Percentiles rank a stretch among this genome's conserved stretches.
Evolutionary conservation across 2,113 vertebrate species (phyloP).

Genomic region (Zosterops pallidus): DNA sequence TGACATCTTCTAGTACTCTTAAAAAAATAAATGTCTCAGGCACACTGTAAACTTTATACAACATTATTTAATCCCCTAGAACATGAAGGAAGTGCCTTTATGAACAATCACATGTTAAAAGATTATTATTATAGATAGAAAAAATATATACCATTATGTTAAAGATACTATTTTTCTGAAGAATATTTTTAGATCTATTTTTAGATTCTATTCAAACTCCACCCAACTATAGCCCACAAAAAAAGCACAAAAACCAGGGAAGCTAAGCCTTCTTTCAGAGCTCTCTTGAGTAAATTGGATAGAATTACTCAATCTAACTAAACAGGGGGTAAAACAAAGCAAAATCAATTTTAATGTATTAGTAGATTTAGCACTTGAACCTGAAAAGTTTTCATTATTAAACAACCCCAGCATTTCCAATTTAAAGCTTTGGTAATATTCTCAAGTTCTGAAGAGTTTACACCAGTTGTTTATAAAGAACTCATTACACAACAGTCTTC

Average conservation of each 20-base stretch:
- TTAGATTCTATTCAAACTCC: neutral
- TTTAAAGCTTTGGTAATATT: neutral
- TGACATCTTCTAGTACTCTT: neutral
- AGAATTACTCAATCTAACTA: neutral
- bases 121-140: neutral
- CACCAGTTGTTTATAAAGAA: neutral
- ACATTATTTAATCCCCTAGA: constrained; percentile 12
- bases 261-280: neutral
- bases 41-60: constrained; percentile 34
- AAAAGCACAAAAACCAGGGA: neutral
- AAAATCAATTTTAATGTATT: neutral
- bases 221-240: neutral
- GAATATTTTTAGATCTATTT: neutral
- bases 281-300: neutral
- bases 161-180: neutral
- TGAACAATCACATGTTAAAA: neutral
- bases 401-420: neutral
- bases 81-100: constrained; percentile 2
- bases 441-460: neutral
- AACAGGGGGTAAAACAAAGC: neutral
- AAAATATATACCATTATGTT: neutral
- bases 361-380: neutral
- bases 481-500: neutral
- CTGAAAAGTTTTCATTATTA: neutral
- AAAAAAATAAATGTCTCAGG: constrained; percentile 41